Evolutionary conservation across 2,888 invertebrate species (phyloP).

Genomic region (Thysanoteuthis rhombus): DNA sequence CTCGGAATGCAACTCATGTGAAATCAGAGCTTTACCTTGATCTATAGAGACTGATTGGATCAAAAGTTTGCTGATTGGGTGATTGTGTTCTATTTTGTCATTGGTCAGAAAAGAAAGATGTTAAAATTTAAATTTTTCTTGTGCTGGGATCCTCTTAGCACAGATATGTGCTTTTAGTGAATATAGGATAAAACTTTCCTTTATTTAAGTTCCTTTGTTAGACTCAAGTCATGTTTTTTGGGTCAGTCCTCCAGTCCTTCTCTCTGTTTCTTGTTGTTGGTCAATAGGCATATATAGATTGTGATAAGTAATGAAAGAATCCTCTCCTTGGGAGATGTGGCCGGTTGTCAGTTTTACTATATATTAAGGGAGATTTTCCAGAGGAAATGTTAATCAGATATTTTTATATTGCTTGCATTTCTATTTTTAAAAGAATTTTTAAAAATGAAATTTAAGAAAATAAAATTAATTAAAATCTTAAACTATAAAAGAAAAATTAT

Average conservation of each 20-base stretch:
- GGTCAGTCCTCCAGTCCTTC: background rate
- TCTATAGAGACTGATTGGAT: no score
- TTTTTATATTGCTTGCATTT: background rate
- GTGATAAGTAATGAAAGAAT: background rate
- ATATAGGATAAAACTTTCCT: no score
- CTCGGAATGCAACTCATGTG: no score
- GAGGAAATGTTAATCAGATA: background rate
- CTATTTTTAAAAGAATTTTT: background rate
- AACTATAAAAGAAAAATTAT: background rate
- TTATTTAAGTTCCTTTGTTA: no score
- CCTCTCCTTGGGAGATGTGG: background rate
- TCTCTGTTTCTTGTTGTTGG: background rate
- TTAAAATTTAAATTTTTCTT: no score
- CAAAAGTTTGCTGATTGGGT: no score
- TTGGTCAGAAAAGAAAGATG: no score
- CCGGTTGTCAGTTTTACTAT: background rate
- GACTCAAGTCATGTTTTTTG: background rate
- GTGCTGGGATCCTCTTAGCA: no score
- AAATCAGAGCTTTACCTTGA: no score
- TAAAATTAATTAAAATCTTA: no score
- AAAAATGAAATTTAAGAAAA: background rate
- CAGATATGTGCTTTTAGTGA: no score
- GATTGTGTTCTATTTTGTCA: no score
- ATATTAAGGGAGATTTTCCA: background rate
- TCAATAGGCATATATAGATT: constrained; percentile 12